phyloP scores from a whole-genome alignment of 2,888 invertebrate species.

The Drosophila helvetica region DNA sequence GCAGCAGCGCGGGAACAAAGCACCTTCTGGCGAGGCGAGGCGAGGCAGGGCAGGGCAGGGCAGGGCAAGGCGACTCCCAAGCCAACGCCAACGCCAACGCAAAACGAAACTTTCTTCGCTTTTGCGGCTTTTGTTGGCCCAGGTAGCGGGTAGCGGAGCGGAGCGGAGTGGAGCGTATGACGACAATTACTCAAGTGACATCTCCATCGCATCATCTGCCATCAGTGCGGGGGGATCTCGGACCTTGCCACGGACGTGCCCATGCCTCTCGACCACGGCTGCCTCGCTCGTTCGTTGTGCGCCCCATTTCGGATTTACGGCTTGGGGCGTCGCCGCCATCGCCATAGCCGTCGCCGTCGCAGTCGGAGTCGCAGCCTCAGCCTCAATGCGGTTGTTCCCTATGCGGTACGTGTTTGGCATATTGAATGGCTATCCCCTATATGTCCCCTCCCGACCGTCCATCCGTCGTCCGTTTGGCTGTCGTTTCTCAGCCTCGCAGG shows the following conservation, averaged over 20 bases:
- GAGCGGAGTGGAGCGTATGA: slow-evolving; percentile 36
- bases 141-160: slow-evolving; percentile 4
- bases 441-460: background rate
- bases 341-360: background rate
- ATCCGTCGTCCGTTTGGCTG: background rate
- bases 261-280: slow-evolving; percentile 19
- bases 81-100: background rate
- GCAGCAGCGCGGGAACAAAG: background rate
- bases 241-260: slow-evolving; percentile 33
- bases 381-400: slow-evolving; percentile 46
- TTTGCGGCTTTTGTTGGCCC: slow-evolving; percentile 18
- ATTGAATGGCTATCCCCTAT: slow-evolving; percentile 49
- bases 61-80: too few species aligned
- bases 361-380: slow-evolving; percentile 24
- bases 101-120: slow-evolving; percentile 26
- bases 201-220: slow-evolving; percentile 30
- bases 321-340: slow-evolving; percentile 4
- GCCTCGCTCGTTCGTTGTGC: background rate
- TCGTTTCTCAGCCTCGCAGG: background rate
- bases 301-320: slow-evolving; percentile 21
- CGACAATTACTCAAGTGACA: slow-evolving; percentile 75
- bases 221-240: slow-evolving; percentile 41
- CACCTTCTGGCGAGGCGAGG: background rate
- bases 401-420: slow-evolving; percentile 64
- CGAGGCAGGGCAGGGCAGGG: too few species aligned